Evolutionary conservation across 2,888 invertebrate species (phyloP), one percentile per base, ranked within the genome.

Genomic region (Phlogophora meticulosa): DNA sequence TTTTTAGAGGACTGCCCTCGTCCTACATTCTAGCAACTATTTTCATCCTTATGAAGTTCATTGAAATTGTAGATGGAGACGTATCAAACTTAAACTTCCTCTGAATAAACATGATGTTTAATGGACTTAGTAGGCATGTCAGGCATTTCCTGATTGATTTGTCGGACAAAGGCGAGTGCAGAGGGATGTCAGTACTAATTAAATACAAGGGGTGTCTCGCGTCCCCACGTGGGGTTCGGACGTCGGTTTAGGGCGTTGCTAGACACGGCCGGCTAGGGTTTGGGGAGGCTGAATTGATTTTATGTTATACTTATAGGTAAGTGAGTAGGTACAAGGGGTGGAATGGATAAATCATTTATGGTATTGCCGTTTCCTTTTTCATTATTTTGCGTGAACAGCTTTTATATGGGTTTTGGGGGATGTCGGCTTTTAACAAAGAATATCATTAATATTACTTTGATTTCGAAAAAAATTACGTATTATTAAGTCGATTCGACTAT

Each of bases 131-230:
- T 38, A 42, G 20, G 22, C 28, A 46, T 13, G 53, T 55, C 20
- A 51, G 32, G 42, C 17, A 57, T 32, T 38, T n/a, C 7, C 15
- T 52, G 55, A 76, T 76, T 66, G 65, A 71, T 66, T 66, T 46
- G 43, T 48, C 65, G 76, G 75, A 62, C 72, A 45, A 34, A 56
- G 58, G 66, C 40, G 72, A 76, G 32, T 43, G 40, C 38, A 48
- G 43, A 66, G 66, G 66, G 75, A 59, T 52, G 55, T 53, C 40
- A 15, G 52, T 17, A 49, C 51, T 66, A 76, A 76, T 76, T 71
- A 76, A 76, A 76, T 62, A 56, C 45, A 56, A 62, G 58, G 71
- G 65, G 38, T 43, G 40, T 13, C 38, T 38, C 49, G 53, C 58
- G 17, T 55, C 60, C 73, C 63, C 65, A 17, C 13, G 22, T 22